phyloP scores from a whole-genome alignment of 1,140 invertebrate species.

The Tetragnatha versicolor region DNA sequence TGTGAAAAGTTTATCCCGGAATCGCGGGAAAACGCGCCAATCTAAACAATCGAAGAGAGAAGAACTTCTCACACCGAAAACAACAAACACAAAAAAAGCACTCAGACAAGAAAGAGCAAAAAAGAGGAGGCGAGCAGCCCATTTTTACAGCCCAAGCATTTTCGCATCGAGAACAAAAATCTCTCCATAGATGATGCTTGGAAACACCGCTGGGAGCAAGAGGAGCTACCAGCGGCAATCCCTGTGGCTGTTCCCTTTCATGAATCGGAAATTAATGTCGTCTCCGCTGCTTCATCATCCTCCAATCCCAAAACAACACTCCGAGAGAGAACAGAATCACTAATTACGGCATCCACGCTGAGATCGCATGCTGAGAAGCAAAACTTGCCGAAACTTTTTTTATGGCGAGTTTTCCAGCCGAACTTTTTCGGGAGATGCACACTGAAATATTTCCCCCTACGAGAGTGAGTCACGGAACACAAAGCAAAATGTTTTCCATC shows the following conservation, averaged over 20 bases:
- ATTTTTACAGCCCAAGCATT: slow-evolving; percentile 50
- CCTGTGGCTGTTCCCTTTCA: slow-evolving; percentile 52
- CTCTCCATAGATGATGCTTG: slow-evolving; percentile 53
- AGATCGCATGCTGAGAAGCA: neutral
- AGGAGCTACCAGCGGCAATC: slow-evolving; percentile 52
- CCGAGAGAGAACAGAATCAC: slow-evolving; percentile 12
- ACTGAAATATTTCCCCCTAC: slow-evolving; percentile 16
- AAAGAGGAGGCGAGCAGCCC: slow-evolving; percentile 38
- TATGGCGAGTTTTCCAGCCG: slow-evolving; percentile 16
- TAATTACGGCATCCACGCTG: neutral
- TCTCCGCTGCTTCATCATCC: slow-evolving; percentile 17
- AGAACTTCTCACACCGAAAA: slow-evolving; percentile 38
- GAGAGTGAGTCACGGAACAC: slow-evolving; percentile 51
- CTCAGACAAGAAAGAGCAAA: slow-evolving; percentile 1
- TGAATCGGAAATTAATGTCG: slow-evolving; percentile 55
- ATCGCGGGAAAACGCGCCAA: slow-evolving; percentile 39
- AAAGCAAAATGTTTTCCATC: slow-evolving; percentile 49
- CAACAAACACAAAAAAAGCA: slow-evolving; percentile 44
- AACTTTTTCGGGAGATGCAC: slow-evolving; percentile 42
- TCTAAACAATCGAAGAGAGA: slow-evolving; percentile 45
- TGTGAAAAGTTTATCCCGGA: slow-evolving; percentile 34
- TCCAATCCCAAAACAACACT: neutral
- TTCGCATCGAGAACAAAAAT: slow-evolving; percentile 51
- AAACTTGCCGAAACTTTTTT: slow-evolving; percentile 40
- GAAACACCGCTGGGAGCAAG: slow-evolving; percentile 51